Evolutionary conservation across 2,113 vertebrate genomes (phyloP), one percentile per base, ranked within the genome.

Genomic region (Syrmaticus mikado): DNA sequence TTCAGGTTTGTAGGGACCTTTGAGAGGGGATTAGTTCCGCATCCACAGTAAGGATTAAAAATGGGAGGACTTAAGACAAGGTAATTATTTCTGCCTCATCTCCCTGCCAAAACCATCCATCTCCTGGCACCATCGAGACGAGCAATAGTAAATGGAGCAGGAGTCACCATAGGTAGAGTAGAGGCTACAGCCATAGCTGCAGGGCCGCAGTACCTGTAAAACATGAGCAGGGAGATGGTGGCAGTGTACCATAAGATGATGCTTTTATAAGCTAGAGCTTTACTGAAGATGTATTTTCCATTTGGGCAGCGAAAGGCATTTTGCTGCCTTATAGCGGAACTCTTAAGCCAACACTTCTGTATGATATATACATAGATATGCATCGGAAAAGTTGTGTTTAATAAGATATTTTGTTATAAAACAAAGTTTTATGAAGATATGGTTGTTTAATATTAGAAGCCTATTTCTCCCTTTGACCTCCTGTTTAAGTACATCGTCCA

Each of bases 331-430:
- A 72, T 38, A 92, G 87, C 89, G 53, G 93, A 97, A 96, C 89
- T 89, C 82, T 96, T 88, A 96, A 97, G 92, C 74, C 85, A 97
- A 94, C 96, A 87, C 93, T 96, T 95, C 55, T 97, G 90, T 96
- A 94, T 79, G 87, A 96, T 98, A 94, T 94, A 96, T 96, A 95
- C 93, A 84, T 96, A 97, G 90, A 41, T 95, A 93, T 41, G 83
- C 77, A 82, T 95, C 97, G 93, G 94, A 95, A 77, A 96, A 97
- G 94, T 95, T 93, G 97, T 97, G 97, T 94, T 97, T 96, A 97
- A 97, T 97, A 95, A 97, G 97, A 96, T 98, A 98, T 98, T 98
- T 98, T 98, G 97, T 97, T 98, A 98, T 97, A 98, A 97, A 96
- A 80, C 87, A 97, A 96, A 98, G 95, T 97, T 98, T 97, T 98